A percentile compares a stretch with the other conserved stretches of the same genome.
phyloP scores from a whole-genome alignment of 2,113 vertebrate species.

The Catagonus wagneri region DNA sequence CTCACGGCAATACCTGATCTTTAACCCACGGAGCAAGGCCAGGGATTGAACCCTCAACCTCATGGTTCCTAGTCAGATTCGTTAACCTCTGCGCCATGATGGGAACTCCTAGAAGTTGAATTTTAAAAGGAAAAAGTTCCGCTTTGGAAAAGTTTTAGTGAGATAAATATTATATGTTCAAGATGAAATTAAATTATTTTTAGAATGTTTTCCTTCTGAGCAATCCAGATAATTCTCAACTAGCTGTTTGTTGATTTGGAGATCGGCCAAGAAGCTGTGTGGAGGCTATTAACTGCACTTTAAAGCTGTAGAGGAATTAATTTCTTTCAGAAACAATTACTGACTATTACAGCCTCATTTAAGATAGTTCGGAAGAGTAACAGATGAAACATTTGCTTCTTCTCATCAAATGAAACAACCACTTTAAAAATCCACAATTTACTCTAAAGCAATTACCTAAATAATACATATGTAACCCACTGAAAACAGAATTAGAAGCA shows the following conservation, averaged over 20 bases:
- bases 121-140: neutral
- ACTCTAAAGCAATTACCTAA: neutral
- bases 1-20: no score
- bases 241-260: constrained; percentile 30
- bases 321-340: constrained; percentile 1
- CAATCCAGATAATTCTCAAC: neutral
- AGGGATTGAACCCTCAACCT: no score
- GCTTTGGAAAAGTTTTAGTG: constrained; percentile 28
- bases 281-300: neutral
- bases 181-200: constrained; percentile 30
- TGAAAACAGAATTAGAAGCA: constrained; percentile 47
- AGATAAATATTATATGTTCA: neutral
- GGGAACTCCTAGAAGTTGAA: neutral
- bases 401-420: constrained; percentile 19
- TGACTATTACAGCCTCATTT: neutral
- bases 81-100: no score
- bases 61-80: no score
- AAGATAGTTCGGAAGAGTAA: neutral
- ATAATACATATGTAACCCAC: neutral
- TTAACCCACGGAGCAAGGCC: no score
- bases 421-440: neutral
- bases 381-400: neutral
- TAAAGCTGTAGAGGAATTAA: neutral
- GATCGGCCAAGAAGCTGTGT: neutral
- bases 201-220: constrained; percentile 12